Conservation (phyloP, 2,888 invertebrate genomes). For the Lochmaea capreae region DNA sequence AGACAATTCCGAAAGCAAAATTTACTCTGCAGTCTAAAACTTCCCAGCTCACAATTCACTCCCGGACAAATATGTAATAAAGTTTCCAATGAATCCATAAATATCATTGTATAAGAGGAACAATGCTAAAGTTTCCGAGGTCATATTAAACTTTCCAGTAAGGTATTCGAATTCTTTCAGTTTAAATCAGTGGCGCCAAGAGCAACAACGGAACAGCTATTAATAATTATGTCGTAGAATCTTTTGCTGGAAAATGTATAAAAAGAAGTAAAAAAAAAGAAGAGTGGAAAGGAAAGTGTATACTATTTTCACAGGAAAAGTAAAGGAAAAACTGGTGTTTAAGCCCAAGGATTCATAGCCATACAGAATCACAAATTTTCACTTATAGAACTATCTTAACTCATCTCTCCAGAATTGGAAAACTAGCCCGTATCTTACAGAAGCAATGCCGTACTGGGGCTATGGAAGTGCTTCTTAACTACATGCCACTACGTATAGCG, state of each 20-base stretch:
- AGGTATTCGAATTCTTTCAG: constrained; percentile 47
- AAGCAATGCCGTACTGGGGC: no score
- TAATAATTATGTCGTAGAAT: background rate
- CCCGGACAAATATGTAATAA: constrained; percentile 42
- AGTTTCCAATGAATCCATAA: constrained; percentile 44
- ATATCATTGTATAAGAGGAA: constrained; percentile 39
- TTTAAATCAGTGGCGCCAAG: constrained; percentile 21
- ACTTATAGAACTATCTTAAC: no score
- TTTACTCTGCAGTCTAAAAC: constrained; percentile 31
- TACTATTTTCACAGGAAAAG: no score
- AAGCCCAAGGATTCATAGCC: no score
- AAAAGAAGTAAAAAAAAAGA: background rate
- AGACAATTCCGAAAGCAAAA: constrained; percentile 29
- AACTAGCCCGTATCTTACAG: no score
- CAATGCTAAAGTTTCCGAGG: constrained; percentile 38
- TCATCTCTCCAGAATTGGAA: no score
- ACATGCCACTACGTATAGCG: no score
- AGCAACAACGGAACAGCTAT: background rate
- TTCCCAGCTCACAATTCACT: constrained; percentile 35
- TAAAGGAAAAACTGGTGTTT: no score
- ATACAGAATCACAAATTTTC: no score
- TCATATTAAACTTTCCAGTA: constrained; percentile 28
- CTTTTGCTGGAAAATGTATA: background rate
- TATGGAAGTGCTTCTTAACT: no score
- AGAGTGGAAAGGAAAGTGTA: no score